Base-by-base conservation (phyloP, 2,797 vertebrate genomes). In the Syngnathus rostellatus region DNA sequence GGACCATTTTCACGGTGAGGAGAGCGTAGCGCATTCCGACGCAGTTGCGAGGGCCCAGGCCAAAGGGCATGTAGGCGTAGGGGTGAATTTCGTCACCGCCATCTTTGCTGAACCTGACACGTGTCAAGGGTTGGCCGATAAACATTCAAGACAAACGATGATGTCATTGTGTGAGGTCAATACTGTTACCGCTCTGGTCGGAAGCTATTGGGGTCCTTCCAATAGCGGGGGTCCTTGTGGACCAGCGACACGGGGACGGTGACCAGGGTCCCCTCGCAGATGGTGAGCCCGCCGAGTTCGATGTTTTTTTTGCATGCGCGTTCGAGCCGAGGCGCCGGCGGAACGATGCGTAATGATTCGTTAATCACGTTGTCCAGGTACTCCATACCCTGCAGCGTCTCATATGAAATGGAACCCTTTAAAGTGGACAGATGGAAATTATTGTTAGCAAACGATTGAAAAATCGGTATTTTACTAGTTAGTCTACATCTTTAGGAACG, bases 11-110 rank as follows among this genome's bases (percentile, higher is more conserved):
- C 67, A 94, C 72, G n/a, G 61, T 75, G 16, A 94, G 80, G 53
- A 93, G 17, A 0, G 90, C 92, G 68, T 93, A 95, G 10, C 92
- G 84, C 92, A 93, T 91, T 62, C 92, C 93, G 0, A 95, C 39
- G 70, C 93, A 94, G 83, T 95, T 95, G 17, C 93, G 88, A 68
- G 94, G 94, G 0, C 94, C 94, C 0, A 84, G 65, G 19, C 94
- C 93, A 19, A 95, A 95, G 0, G 93, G 93, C 81, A 94, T 74
- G 67, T 83, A 95, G 0, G 19, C 62, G 0, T 93, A 94, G 0
- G 88, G 91, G 68, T 93, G 87, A 6, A 91, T 69, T 38, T 65
- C 43, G 0, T 90, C 83, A 23, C 75, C 88, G 19, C 85, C 85
- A 31, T 90, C 88, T 75, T 93, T 93, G 25, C 77, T 90, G 84